A percentile compares a stretch with the other conserved stretches of the same genome.
Evolutionary conservation across 2,888 invertebrate genomes (phyloP).

Genomic region (Cryptocheilus praepositus): DNA sequence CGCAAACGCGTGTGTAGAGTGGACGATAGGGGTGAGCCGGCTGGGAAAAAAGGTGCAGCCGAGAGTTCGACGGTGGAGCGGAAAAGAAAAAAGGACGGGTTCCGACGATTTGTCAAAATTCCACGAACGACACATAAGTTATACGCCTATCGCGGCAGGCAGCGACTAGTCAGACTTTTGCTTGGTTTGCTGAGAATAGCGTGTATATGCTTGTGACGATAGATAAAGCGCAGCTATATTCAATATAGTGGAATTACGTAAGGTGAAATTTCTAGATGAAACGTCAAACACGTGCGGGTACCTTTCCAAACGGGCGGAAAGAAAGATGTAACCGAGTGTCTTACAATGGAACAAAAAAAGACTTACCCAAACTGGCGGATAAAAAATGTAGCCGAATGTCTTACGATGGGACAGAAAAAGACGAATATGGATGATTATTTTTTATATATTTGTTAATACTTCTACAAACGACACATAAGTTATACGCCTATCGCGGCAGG

Average conservation of each 20-base stretch:
- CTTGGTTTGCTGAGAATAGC: slow-evolving; percentile 2
- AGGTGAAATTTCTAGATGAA: background rate
- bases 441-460: no score
- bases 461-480: slow-evolving; percentile 48
- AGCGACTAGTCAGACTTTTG: slow-evolving; percentile 2
- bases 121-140: slow-evolving; percentile 48
- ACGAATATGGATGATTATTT: slow-evolving; percentile 52
- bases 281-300: no score
- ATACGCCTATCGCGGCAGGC: slow-evolving; percentile 14
- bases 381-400: slow-evolving; percentile 1
- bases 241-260: no score
- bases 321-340: no score
- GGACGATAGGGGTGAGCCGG: slow-evolving; percentile 27
- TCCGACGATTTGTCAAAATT: slow-evolving; percentile 63
- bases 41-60: slow-evolving; percentile 2
- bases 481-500: slow-evolving; percentile 18
- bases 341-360: no score
- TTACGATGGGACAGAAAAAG: slow-evolving; percentile 26
- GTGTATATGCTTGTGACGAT: background rate
- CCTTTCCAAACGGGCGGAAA: no score
- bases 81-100: slow-evolving; percentile 35
- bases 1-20: background rate
- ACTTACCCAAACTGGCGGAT: no score
- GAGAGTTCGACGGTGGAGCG: slow-evolving; percentile 17
- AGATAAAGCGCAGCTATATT: no score